Percentiles rank a stretch among this genome's conserved stretches.
Conservation (phyloP, 2,113 vertebrate species). For the Xyrauchen texanus region DNA sequence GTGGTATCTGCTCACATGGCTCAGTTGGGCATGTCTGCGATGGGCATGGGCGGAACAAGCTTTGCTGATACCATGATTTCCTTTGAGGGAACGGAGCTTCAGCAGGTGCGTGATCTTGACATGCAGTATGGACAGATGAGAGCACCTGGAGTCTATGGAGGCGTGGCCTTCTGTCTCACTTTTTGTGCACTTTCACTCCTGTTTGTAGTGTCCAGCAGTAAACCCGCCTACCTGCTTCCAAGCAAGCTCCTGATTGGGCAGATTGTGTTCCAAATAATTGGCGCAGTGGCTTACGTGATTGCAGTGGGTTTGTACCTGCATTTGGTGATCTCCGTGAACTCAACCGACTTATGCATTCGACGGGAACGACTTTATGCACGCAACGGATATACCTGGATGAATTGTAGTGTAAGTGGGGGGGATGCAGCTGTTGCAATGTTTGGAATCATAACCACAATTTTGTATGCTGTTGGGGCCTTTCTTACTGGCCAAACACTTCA, state of each 20-base stretch:
- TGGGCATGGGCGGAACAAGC: constrained; percentile 63
- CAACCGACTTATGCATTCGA: constrained; percentile 76
- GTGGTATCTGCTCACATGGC: constrained; percentile 78
- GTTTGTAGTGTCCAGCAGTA: constrained; percentile 78
- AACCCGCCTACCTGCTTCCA: constrained; percentile 74
- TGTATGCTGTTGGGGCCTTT: constrained; percentile 70
- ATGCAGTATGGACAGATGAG: constrained; percentile 87
- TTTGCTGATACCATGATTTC: constrained; percentile 79
- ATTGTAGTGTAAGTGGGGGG: constrained; percentile 77
- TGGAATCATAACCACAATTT: constrained; percentile 71
- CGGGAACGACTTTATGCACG: constrained; percentile 78
- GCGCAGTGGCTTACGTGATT: constrained; percentile 66
- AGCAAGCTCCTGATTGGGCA: constrained; percentile 70
- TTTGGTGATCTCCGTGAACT: constrained; percentile 79
- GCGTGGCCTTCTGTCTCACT: constrained; percentile 77
- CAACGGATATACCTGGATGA: constrained; percentile 85
- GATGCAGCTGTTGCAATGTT: constrained; percentile 80
- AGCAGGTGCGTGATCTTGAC: constrained; percentile 79
- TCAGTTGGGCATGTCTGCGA: constrained; percentile 72
- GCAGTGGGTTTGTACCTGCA: constrained; percentile 85
- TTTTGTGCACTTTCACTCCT: constrained; percentile 75
- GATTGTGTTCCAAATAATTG: constrained; percentile 76
- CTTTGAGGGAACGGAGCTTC: constrained; percentile 84
- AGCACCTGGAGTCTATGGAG: constrained; percentile 82
- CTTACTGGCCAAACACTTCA: constrained; percentile 70